These are phyloP conservation scores for Amphiprion clarkii DNA, from an alignment of 2,797 vertebrate genomes.

Conservation along the genomic window DNA sequence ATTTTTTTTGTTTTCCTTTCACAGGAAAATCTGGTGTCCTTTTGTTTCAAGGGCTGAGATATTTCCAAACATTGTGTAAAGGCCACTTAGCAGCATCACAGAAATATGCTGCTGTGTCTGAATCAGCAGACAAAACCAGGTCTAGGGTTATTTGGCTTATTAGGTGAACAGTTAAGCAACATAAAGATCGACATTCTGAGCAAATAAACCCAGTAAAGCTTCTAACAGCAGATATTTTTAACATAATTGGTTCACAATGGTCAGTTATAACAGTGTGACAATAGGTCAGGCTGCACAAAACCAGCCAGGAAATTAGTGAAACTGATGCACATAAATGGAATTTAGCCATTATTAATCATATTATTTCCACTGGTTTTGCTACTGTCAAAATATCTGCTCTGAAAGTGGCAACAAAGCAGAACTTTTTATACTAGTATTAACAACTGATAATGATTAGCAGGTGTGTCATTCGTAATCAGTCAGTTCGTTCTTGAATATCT, in stretches of 20 bases:
- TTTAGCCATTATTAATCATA: no score
- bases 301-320: background rate
- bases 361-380: no score
- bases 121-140: background rate
- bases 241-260: no score
- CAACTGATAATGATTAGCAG: no score
- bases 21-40: background rate
- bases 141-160: background rate
- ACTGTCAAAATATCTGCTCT: no score
- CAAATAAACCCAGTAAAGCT: background rate
- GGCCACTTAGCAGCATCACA: background rate
- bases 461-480: no score
- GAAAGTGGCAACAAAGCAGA: no score
- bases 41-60: background rate
- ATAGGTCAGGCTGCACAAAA: background rate
- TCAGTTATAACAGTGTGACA: no score
- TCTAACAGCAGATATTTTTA: background rate
- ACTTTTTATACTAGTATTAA: no score
- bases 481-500: no score
- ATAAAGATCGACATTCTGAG: background rate
- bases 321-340: background rate
- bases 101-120: slow-evolving; percentile 3
- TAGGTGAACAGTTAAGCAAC: background rate
- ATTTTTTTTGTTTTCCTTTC: slow-evolving; percentile 9
- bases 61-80: background rate